Evolutionary conservation across 2,113 vertebrate genomes (phyloP), one percentile per base, ranked within the genome.

Genomic region (Andinoacara biseriatus): DNA sequence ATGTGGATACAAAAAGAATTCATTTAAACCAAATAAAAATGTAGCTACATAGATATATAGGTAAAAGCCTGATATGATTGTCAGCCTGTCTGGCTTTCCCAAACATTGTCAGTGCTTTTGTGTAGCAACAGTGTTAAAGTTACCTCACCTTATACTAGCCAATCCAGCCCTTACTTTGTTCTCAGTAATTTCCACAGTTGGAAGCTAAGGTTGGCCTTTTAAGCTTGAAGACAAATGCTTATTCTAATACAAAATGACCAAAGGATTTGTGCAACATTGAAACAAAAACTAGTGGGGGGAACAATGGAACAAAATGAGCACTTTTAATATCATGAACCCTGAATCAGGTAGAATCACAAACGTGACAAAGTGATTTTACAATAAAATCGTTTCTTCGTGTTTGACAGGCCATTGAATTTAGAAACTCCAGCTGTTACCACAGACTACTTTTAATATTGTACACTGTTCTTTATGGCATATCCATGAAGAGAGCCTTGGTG

Each of bases 161-260:
- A 72, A 72, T 72, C 67, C 26, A 54, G 43, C 33, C 10, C 67
- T 54, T 72, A 33, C 46, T 72, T 54, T 72, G 26, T 54, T 72
- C 67, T 72, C 67, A 72, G 13, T n/a, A n/a, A 18, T 72, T 72
- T 72, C 24, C 46, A 72, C 67, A 72, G 67, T 54, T 72, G 67
- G 67, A 26, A 72, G 46, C 46, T 54, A 72, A 54, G 54, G 46
- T 54, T 72, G 46, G 67, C 67, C 46, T 72, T 72, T 72, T 31
- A 72, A 72, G 46, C 67, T 72, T 33, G 18, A 72, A 72, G 67
- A 72, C 20, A 72, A 72, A 72, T 72, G 67, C 46, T 54, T 72
- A 31, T 52, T 72, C 46, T 54, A 72, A 72, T n/a, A 72, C 67
- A 54, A 72, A 72, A 54, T 72, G 46, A 72, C 26, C 67, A 54